These are phyloP conservation scores for Cephus spinipes DNA, from an alignment of 2,888 invertebrate genomes.

Conservation along the genomic window DNA sequence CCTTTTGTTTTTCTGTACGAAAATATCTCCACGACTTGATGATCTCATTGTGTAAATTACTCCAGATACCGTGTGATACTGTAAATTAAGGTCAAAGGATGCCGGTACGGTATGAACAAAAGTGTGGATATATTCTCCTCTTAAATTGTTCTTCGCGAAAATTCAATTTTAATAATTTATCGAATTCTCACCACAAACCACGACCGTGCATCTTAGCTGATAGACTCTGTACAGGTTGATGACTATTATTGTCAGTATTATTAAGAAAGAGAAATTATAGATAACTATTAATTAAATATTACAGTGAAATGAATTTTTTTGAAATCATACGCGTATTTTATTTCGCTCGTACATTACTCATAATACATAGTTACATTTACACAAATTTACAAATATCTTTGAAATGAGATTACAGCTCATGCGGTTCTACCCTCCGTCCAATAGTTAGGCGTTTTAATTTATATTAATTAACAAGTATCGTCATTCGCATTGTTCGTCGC, in stretches of 20 bases:
- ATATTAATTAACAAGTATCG: constrained; percentile 9
- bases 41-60: background rate
- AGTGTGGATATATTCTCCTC: background rate
- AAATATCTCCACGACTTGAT: background rate
- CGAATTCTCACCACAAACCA: too few relatives aligned
- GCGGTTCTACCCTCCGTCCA: constrained; percentile 18
- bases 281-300: background rate
- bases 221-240: too few relatives aligned
- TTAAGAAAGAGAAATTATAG: too few relatives aligned
- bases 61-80: background rate
- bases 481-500: background rate
- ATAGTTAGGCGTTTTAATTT: constrained; percentile 3
- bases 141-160: too few relatives aligned
- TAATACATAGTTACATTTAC: constrained; percentile 61
- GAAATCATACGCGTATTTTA: constrained; percentile 47
- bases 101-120: background rate
- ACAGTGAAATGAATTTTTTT: background rate
- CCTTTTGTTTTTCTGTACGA: background rate
- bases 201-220: too few relatives aligned
- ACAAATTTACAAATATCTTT: constrained; percentile 61
- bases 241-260: too few relatives aligned
- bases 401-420: constrained; percentile 45
- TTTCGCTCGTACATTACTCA: constrained; percentile 40
- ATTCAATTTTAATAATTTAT: too few relatives aligned
- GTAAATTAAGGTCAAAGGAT: background rate